These are phyloP conservation scores for Pachymerium ferrugineum DNA, from an alignment of 2,888 invertebrate species.

Conservation along the genomic window DNA sequence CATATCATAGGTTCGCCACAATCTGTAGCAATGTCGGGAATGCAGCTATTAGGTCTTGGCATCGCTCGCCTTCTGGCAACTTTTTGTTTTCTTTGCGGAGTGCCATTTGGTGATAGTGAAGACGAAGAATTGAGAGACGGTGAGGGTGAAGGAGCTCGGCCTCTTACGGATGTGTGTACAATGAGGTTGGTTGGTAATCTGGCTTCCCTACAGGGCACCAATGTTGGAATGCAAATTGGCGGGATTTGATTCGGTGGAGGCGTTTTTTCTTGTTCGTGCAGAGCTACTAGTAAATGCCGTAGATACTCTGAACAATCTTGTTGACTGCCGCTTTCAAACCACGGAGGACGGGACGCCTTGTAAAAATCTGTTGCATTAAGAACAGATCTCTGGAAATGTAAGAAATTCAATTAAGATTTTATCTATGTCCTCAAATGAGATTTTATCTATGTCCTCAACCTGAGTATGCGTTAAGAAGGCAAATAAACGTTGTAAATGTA, in stretches of 20 bases:
- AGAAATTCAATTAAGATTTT: background rate
- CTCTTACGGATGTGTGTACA: background rate
- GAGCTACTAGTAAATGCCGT: constrained; percentile 35
- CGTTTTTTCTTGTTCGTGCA: constrained; percentile 35
- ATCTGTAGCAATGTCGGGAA: background rate
- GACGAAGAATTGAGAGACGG: background rate
- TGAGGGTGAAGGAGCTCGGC: background rate
- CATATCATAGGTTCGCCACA: background rate
- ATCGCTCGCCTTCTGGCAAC: background rate
- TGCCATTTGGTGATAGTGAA: background rate
- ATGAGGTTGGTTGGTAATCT: background rate
- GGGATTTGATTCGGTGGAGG: background rate
- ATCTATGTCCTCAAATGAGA: background rate
- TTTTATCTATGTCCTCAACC: constrained; percentile 37
- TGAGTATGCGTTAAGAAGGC: constrained; percentile 55
- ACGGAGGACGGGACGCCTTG: constrained; percentile 65
- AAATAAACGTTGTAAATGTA: constrained; percentile 66
- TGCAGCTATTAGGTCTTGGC: background rate
- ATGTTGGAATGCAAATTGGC: no score
- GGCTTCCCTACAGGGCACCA: background rate
- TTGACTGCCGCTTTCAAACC: constrained; percentile 69
- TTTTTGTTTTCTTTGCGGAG: background rate
- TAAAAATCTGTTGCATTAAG: constrained; percentile 68
- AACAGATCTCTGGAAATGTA: constrained; percentile 52
- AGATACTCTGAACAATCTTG: constrained; percentile 86